Evolutionary conservation across 2,888 invertebrate species (phyloP), one percentile per base, ranked within the genome.

Genomic region (Electrophaes corylata): DNA sequence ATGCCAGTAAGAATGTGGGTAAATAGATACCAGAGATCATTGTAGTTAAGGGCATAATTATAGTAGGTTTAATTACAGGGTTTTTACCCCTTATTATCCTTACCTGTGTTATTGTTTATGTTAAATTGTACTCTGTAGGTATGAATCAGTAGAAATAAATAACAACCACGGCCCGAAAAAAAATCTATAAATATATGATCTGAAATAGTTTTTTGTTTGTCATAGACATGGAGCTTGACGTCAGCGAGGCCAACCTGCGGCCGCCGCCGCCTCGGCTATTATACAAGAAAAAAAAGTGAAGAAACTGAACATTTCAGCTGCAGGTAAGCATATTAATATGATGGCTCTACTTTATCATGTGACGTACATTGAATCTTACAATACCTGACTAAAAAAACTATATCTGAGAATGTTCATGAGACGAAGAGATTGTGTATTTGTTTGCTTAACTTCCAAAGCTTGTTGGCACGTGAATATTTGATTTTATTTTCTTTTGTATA

Each of bases 301-400:
- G 29, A 37, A 48, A 44, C 43, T 12, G 16, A 10, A 45, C 14
- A 5, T 19, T 10, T 33, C 16, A 23, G 19, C 26, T 29, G 19
- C 43, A 48, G 55, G 55, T 55, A 49, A 49, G 49, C 40, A 43
- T 19, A 41, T 41, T 14, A 41, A n/a, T n/a, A n/a, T n/a, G n/a
- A n/a, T n/a, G n/a, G 8, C 29, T 12, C 14, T 10, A 12, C 4
- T 29, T 10, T 10, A 26, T 5, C 26, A 6, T 26, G 6, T 26
- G 6, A 26, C 26, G 2, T 6, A 10, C 26, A 10, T n/a, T 40
- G 8, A 49, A 3, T 23, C 23, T 23, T 0, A 23, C 18, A 39
- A 39, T 10, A 23, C 31, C 2, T 31, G n/a, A 4, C n/a, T 31
- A 31, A 11, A n/a, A 31, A 2, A 31, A 29, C 10, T n/a, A n/a